phyloP scores from a whole-genome alignment of 2,113 vertebrate genomes.

The Scolopax mira region DNA sequence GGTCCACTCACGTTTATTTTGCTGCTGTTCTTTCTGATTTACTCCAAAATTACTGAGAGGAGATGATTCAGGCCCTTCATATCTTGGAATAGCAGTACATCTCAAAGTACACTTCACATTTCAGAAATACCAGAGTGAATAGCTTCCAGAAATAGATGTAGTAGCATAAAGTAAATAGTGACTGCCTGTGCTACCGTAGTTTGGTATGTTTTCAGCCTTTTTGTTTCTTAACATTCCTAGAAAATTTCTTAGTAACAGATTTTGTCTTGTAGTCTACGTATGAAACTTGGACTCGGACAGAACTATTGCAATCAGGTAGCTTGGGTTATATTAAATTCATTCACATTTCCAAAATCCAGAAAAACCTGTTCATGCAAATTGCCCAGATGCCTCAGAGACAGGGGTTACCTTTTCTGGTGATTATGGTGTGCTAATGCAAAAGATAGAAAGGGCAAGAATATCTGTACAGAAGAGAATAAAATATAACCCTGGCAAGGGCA shows the following conservation, averaged over 20 bases:
- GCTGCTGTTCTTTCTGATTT: not conserved
- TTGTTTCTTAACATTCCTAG: not conserved
- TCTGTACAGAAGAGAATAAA: not conserved
- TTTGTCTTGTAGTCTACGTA: not conserved
- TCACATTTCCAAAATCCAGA: not conserved
- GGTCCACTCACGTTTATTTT: not conserved
- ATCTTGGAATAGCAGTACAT: not conserved
- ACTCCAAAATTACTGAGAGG: not conserved
- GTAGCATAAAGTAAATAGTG: not conserved
- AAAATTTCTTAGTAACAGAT: not conserved
- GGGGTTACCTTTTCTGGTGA: not conserved
- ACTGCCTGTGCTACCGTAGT: not conserved
- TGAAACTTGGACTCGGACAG: not conserved
- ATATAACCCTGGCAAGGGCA: not conserved
- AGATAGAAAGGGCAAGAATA: not conserved
- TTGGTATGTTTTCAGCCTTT: not conserved
- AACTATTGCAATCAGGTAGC: not conserved
- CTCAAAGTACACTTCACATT: not conserved
- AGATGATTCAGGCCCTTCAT: not conserved
- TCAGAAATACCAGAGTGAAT: not conserved
- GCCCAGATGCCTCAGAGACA: not conserved
- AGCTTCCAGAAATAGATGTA: not conserved
- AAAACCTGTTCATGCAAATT: not conserved
- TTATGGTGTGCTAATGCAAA: not conserved
- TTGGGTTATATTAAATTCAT: not conserved